Base-by-base conservation (phyloP, 2,888 invertebrate genomes). In the Sicus ferrugineus region DNA sequence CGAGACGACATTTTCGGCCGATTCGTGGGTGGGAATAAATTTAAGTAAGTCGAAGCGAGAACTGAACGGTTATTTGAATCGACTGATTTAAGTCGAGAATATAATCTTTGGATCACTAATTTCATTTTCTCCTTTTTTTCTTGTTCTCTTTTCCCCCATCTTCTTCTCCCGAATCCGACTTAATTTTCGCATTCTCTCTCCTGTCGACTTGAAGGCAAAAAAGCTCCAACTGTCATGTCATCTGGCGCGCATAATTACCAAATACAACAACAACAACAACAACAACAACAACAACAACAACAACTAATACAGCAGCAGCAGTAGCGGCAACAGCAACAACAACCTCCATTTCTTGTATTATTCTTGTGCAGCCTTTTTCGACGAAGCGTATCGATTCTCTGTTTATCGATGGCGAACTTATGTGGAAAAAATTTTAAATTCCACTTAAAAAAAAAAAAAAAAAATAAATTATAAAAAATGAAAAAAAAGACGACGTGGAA, bases 321-420 rank as follows among this genome's bases (percentile, higher is more conserved):
- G 6, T 26, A 54, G 26, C 54, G 9, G 6, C 26, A 54, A 42
- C 26, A 26, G 26, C 59, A 38, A 59, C 34, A 58, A 58, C n/a
- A 59, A 38, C 19, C n/a, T 2, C 14, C 5, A n/a, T 14, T 19
- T 42, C 11, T 42, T 61, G 42, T 38, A 23, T 38, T 61, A 61
- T 26, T 61, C 23, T 9, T 50, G 19, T 64, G 52, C 64, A 52
- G 23, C 64, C 11, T 23, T 63, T 38, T 58, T 56, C 46, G 59
- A 7, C 59, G 67, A 58, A 54, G 23, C 54, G 52, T 42, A 66
- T 66, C 67, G 65, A 64, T 64, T 48, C 19, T 23, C 42, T 52
- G 56, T 42, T 66, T 66, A 66, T 58, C 66, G 66, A 67, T 67
- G 46, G 67, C 46, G 28, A 67, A 67, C 48, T 67, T 67, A 67